Evolutionary conservation across 2,888 invertebrate species (phyloP).

Genomic region (Petrophora chlorosata): DNA sequence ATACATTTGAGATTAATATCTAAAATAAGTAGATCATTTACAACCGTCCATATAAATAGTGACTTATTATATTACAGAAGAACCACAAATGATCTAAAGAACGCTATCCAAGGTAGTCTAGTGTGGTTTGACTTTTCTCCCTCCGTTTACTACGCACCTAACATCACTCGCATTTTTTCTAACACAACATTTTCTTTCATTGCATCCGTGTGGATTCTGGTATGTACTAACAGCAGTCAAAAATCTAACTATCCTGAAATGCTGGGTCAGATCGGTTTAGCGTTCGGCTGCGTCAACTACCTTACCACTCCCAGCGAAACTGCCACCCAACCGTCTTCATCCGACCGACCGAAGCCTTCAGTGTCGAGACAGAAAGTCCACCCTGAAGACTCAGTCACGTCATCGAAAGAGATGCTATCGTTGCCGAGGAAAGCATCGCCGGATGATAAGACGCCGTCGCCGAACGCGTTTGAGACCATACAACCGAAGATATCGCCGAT

Average conservation of each 20-base stretch:
- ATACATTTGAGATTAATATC: not conserved
- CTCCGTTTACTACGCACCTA: constrained; percentile 29
- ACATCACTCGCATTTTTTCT: constrained; percentile 41
- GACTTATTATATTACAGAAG: constrained; percentile 76
- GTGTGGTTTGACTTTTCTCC: constrained; percentile 59
- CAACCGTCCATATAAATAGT: constrained; percentile 34
- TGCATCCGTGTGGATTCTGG: constrained; percentile 57
- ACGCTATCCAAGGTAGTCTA: constrained; percentile 79
- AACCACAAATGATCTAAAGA: constrained; percentile 82
- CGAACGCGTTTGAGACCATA: constrained; percentile 58
- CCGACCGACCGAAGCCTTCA: constrained; percentile 42
- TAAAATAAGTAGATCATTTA: constrained; percentile 20
- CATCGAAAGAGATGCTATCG: constrained; percentile 59
- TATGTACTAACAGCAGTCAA: constrained; percentile 72
- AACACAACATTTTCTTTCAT: constrained; percentile 59
- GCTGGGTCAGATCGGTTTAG: constrained; percentile 80
- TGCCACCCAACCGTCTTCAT: constrained; percentile 32
- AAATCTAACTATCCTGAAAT: constrained; percentile 82
- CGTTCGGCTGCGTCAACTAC: constrained; percentile 81
- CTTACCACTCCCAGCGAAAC: constrained; percentile 65
- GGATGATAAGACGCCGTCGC: constrained; percentile 71
- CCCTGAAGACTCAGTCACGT: constrained; percentile 69
- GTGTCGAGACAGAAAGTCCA: constrained; percentile 71
- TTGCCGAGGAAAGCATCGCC: constrained; percentile 64
- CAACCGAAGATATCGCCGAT: constrained; percentile 78